Percentiles rank a stretch among this genome's conserved stretches.
Evolutionary conservation across 2,113 vertebrate genomes (phyloP).

Genomic region (Mesocricetus auratus): DNA sequence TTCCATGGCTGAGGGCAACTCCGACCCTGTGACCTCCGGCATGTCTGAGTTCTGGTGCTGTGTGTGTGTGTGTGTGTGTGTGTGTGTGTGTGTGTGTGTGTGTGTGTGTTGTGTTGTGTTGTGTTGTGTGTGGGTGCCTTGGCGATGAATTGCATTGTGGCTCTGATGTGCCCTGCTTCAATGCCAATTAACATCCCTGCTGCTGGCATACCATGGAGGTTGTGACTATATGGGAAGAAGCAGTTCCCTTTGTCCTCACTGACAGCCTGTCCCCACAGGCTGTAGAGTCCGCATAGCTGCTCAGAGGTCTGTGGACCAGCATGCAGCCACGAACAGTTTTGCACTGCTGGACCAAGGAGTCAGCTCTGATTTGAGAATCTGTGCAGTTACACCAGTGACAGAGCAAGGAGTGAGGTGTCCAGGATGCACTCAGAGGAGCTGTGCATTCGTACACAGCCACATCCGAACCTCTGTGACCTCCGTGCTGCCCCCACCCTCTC

Average conservation of each 20-base stretch:
- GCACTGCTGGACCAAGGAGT: not conserved
- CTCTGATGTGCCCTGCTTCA: not conserved
- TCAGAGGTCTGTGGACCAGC: not conserved
- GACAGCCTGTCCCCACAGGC: not conserved
- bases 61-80: not conserved
- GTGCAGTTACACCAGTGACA: too few relatives aligned
- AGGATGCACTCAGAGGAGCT: not conserved
- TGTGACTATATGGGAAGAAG: not conserved
- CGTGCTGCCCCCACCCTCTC: not conserved
- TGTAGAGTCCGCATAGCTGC: not conserved
- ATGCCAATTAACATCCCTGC: not conserved
- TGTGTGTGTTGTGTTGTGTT: not conserved
- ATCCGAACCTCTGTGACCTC: not conserved
- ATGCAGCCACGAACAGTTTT: not conserved
- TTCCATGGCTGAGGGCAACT: not conserved
- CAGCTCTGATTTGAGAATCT: not conserved
- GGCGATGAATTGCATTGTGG: not conserved
- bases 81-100: not conserved
- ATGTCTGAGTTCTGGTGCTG: not conserved
- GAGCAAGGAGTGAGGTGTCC: not conserved
- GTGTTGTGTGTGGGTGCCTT: too few relatives aligned
- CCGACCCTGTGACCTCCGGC: not conserved
- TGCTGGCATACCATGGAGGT: not conserved
- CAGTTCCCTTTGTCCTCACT: not conserved
- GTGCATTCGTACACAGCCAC: fast-evolving